Conservation (phyloP, 2,113 vertebrate genomes). For the Candoia aspera region DNA sequence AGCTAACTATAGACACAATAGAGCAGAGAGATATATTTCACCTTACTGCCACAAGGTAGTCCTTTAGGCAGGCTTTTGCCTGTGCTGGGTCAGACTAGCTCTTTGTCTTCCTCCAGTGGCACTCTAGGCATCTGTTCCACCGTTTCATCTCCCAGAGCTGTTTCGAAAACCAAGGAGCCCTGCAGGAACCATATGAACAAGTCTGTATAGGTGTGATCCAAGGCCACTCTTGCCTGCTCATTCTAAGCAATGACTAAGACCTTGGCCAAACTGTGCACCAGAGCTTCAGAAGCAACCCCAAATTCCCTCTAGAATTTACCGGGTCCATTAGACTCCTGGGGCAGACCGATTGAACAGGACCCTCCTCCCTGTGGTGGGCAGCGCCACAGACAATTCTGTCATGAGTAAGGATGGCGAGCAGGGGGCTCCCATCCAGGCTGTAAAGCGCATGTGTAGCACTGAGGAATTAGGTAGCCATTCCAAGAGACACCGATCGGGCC, state of each 20-base stretch:
- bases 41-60: not conserved
- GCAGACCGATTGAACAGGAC: not conserved
- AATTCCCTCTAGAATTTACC: not conserved
- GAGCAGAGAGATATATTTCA: not conserved
- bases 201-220: not conserved
- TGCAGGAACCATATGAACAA: not conserved
- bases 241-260: not conserved
- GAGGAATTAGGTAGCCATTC: no score
- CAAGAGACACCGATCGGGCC: no score
- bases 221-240: not conserved
- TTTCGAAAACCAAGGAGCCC: not conserved
- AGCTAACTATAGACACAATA: not conserved
- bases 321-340: not conserved
- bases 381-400: not conserved
- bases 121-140: not conserved
- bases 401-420: no score
- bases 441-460: no score
- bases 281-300: not conserved
- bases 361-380: not conserved
- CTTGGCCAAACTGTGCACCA: not conserved
- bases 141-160: not conserved
- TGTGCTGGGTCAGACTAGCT: not conserved
- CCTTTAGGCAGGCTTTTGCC: not conserved
- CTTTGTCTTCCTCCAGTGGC: not conserved
- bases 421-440: no score